Base-by-base conservation (phyloP, 2,113 vertebrate genomes). In the Esox niger region DNA sequence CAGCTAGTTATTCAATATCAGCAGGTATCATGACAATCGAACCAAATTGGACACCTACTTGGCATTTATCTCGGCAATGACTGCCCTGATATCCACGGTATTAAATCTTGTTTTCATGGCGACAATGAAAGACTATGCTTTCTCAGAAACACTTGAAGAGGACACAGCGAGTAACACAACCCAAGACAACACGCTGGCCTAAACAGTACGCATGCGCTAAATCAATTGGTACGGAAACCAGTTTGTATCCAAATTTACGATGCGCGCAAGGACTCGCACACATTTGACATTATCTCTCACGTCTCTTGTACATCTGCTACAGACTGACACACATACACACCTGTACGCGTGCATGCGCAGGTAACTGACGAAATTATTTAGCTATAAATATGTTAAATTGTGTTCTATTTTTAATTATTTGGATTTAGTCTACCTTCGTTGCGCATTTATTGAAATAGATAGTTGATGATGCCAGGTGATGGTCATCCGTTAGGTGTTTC, bases 51-150 rank as follows among this genome's bases (percentile, higher is more conserved):
- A n/a, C 66, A 82, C 88, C 59, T 88, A 95, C 94, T 92, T 95
- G 55, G 87, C 83, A 68, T 87, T 93, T 32, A 99, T 92, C 77
- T 98, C 97, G 29, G 94, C 90, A 35, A 98, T 91, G 21, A 91
- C 91, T 0, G 95, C 95, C 43, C 95, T 89, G 72, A 99, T 92
- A 1, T 98, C 96, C 67, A 96, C 62, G 1, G 96, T 97, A 74
- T 90, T 94, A 79, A 96, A 98, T 17, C 96, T 91, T 2, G 87
- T 91, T 88, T 99, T 98, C 97, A 99, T 98, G 68, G 59, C 74
- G 64, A 20, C 20, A 13, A 1, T 13, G 32, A 6, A 10, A 13
- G 11, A 13, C 64, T 62, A 23, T 0, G 8, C 20, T 26, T 25
- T 66, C 11, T 23, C 20, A 32, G 20, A 23, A 32, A 58, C 27